phyloP scores from a whole-genome alignment of 2,113 vertebrate species.

The Macaca nemestrina region DNA sequence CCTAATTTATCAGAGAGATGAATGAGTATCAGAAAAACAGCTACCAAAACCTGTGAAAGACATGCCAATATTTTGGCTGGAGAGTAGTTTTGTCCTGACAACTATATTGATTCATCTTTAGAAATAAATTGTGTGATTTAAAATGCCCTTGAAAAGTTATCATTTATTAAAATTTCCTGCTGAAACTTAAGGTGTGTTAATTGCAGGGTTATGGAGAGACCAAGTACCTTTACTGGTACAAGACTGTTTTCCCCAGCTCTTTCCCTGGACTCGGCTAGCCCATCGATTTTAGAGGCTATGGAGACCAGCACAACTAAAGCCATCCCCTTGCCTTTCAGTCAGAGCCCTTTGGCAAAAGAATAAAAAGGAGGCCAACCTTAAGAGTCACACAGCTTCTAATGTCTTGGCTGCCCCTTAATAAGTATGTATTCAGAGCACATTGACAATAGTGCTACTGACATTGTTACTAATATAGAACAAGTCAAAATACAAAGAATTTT shows the following conservation, averaged over 20 bases:
- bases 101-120: neutral
- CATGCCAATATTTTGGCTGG: neutral
- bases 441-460: constrained; percentile 55
- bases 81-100: neutral
- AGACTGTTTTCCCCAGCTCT: neutral
- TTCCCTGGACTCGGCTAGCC: neutral
- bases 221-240: neutral
- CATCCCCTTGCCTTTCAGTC: constrained; percentile 48
- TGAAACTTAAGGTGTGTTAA: constrained; percentile 10
- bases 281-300: constrained; percentile 1
- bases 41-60: neutral
- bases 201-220: neutral
- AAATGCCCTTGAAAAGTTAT: constrained; percentile 14
- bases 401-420: constrained; percentile 77
- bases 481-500: constrained; percentile 73
- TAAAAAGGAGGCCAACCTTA: constrained; percentile 63
- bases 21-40: neutral
- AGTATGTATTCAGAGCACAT: constrained; percentile 75
- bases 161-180: neutral
- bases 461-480: constrained; percentile 77
- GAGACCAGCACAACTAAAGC: constrained; percentile 36
- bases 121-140: neutral
- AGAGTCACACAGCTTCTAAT: constrained; percentile 64
- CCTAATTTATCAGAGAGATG: neutral
- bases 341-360: constrained; percentile 61